A percentile compares a stretch with the other conserved stretches of the same genome.
These are phyloP conservation scores for Pipistrellus pygmaeus DNA, from an alignment of 2,797 vertebrate genomes.

Conservation along the genomic window DNA sequence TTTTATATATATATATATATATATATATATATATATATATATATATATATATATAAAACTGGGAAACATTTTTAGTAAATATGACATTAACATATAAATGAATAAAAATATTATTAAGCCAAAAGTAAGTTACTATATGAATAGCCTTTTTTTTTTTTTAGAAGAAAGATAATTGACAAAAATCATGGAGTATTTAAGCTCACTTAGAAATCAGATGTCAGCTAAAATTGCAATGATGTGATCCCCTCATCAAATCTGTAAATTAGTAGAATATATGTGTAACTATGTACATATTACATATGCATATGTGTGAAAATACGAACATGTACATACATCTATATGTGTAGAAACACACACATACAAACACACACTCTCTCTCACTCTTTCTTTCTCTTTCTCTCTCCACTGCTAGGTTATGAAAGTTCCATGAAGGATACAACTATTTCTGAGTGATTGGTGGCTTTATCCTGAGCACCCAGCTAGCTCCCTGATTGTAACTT, in stretches of 20 bases:
- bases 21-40: not conserved
- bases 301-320: not conserved
- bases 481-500: not conserved
- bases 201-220: not conserved
- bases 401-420: not conserved
- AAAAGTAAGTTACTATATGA: slow-evolving; percentile 32
- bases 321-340: not conserved
- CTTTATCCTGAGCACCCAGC: not conserved
- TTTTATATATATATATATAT: not conserved
- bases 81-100: slow-evolving; percentile 51
- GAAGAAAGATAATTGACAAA: slow-evolving; percentile 33
- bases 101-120: slow-evolving; percentile 36
- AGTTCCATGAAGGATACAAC: not conserved
- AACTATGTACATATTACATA: not conserved
- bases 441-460: slow-evolving; percentile 2
- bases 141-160: slow-evolving; percentile 32
- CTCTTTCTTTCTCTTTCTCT: too few species aligned
- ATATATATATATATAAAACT: not conserved
- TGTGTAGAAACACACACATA: not conserved
- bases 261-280: not conserved
- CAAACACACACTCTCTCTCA: too few species aligned
- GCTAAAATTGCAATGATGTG: not conserved
- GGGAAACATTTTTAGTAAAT: slow-evolving; percentile 59
- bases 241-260: not conserved
- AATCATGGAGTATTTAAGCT: not conserved